phyloP scores from a whole-genome alignment of 2,113 vertebrate genomes.

The Orycteropus afer region DNA sequence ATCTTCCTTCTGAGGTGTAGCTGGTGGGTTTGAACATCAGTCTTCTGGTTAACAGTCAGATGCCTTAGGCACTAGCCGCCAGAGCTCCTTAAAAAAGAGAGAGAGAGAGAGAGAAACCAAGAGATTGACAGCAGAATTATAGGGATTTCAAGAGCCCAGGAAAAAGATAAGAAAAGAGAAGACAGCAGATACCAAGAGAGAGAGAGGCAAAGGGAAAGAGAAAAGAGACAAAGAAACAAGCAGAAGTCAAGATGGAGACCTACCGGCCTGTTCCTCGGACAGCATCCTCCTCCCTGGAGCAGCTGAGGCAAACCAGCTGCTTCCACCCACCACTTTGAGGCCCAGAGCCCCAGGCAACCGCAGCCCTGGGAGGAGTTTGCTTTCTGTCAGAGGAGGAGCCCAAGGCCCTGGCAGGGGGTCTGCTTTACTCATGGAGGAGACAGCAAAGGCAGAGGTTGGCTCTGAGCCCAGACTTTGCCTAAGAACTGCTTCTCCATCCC shows the following conservation, averaged over 20 bases:
- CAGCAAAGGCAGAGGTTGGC: background rate
- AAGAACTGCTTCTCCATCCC: background rate
- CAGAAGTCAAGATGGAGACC: background rate
- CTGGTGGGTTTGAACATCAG: no score
- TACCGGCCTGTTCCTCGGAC: fast-evolving
- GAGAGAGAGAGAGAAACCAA: background rate
- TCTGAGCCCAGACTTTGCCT: background rate
- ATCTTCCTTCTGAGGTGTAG: no score
- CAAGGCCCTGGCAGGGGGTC: background rate
- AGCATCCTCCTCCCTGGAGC: background rate
- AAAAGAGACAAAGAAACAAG: background rate
- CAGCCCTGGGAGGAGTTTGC: no score
- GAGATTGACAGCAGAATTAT: background rate
- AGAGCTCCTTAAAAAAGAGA: no score
- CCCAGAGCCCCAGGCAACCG: background rate
- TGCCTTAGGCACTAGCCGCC: no score
- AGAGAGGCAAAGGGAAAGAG: background rate
- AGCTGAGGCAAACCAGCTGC: no score
- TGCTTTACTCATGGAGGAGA: background rate
- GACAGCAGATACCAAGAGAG: background rate
- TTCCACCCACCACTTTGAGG: fast-evolving
- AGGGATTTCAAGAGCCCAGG: background rate
- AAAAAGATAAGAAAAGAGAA: background rate
- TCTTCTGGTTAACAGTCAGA: no score
- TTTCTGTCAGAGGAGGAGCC: background rate